phyloP scores from a whole-genome alignment of 2,113 vertebrate species.

The Mastomys natalensis region DNA sequence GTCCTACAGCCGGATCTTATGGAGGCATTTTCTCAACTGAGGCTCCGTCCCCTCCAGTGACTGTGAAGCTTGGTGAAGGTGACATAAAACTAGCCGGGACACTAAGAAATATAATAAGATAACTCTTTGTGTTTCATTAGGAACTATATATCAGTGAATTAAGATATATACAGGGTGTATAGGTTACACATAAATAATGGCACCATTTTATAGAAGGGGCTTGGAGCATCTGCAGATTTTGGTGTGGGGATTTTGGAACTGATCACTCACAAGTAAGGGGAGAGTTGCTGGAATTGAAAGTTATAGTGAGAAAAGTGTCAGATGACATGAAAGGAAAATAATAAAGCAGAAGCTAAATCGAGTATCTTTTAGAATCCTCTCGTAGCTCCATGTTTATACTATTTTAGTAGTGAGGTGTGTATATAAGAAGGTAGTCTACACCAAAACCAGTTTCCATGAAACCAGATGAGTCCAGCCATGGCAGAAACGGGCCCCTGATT shows the following conservation, averaged over 20 bases:
- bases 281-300: neutral
- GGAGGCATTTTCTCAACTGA: neutral
- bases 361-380: neutral
- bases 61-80: neutral
- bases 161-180: no score
- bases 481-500: slow-evolving; percentile 24
- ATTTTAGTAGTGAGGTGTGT: neutral
- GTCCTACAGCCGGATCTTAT: neutral
- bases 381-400: neutral
- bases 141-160: neutral
- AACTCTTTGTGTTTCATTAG: neutral
- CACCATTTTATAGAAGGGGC: neutral
- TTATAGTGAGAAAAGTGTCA: neutral
- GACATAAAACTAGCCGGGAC: neutral
- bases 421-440: neutral
- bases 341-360: neutral
- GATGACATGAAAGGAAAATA: neutral
- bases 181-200: neutral
- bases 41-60: neutral
- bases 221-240: neutral
- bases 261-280: neutral
- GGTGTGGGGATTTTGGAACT: neutral
- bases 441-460: slow-evolving; percentile 40
- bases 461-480: neutral
- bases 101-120: neutral